Base-by-base conservation (phyloP, 2,888 invertebrate species). In the Ethmia dodecea region DNA sequence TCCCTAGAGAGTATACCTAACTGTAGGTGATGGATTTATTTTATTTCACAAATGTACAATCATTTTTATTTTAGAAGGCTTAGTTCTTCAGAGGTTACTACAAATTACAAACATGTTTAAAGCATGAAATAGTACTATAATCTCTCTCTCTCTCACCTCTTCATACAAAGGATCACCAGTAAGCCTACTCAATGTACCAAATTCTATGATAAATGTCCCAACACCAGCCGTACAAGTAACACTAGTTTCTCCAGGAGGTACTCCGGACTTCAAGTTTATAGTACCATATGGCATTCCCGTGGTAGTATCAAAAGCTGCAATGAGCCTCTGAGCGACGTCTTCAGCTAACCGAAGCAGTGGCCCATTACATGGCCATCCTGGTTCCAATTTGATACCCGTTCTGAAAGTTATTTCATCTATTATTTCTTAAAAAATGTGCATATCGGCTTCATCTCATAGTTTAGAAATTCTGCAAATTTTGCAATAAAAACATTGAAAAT, bases 211-310 rank as follows among this genome's bases (percentile, higher is more conserved):
- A 70, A 96, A 99, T 2, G 99, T 99, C 1, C 98, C 98, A 25
- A 99, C 96, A 1, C 99, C 98, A 9, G 99, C 99, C 0, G 99
- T 98, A 66, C 99, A 99, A 0, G 99, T 99, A 1, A 99, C 91
- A 22, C 96, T 93, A 0, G 99, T 99, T 80, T 99, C 99, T 5
- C 95, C 96, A 18, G 89, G 89, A 0, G 99, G 99, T 1, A 99
- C 96, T 1, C 99, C 99, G 61, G 94, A 89, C 33, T 92, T 89
- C 20, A 99, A 84, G 72, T 97, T 97, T 0, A 97, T 97, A 0
- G 99, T 99, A 5, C 99, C 99, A 79, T 97, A 99, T 0, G 99
- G 98, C 98, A 98, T 98, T 1, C 98, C 97, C 6, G 95, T 94
- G 16, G 91, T 91, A 0, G 95, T 95, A 57, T 96, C 94, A 71